These are phyloP conservation scores for Mactra quadrangularis DNA, from an alignment of 1,140 invertebrate genomes.

Conservation along the genomic window DNA sequence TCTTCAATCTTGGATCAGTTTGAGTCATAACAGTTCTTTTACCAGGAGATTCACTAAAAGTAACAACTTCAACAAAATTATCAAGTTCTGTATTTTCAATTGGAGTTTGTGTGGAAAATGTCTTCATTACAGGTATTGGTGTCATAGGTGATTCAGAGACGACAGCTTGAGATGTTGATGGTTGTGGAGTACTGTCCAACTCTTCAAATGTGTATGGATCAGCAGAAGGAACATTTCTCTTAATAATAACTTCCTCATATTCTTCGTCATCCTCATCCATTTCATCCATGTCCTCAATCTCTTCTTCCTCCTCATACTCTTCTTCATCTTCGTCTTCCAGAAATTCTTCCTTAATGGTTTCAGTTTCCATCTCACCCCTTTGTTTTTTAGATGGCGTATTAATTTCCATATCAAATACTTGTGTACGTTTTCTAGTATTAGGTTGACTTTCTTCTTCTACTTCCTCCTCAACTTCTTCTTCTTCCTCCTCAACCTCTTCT, in stretches of 20 bases:
- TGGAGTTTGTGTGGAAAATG: slow-evolving; percentile 71
- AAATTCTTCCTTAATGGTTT: slow-evolving; percentile 25
- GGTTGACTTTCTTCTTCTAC: slow-evolving; percentile 39
- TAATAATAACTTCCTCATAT: slow-evolving; percentile 44
- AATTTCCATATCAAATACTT: slow-evolving; percentile 44
- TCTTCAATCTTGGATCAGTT: slow-evolving; percentile 79
- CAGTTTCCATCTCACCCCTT: slow-evolving; percentile 51
- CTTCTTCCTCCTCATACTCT: slow-evolving; percentile 62
- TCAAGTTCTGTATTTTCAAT: slow-evolving; percentile 62
- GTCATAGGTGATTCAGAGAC: slow-evolving; percentile 49
- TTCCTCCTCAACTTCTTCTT: slow-evolving; percentile 54
- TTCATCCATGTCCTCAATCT: slow-evolving; percentile 52
- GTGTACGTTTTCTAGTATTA: slow-evolving; percentile 24
- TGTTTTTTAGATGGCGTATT: slow-evolving; percentile 54
- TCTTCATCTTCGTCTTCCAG: slow-evolving; percentile 41
- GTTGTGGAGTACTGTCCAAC: slow-evolving; percentile 30
- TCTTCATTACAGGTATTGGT: slow-evolving; percentile 61
- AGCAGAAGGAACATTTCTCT: slow-evolving; percentile 28
- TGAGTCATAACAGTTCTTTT: slow-evolving; percentile 80
- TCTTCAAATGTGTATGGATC: slow-evolving; percentile 60
- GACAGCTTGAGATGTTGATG: slow-evolving; percentile 51
- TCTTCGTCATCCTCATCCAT: slow-evolving; percentile 52
- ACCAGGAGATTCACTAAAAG: slow-evolving; percentile 74
- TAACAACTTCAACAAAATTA: slow-evolving; percentile 80
- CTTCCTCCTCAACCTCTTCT: slow-evolving; percentile 47